Evolutionary conservation across 2,797 vertebrate genomes (phyloP).

Genomic region (Phylloscopus collybita): DNA sequence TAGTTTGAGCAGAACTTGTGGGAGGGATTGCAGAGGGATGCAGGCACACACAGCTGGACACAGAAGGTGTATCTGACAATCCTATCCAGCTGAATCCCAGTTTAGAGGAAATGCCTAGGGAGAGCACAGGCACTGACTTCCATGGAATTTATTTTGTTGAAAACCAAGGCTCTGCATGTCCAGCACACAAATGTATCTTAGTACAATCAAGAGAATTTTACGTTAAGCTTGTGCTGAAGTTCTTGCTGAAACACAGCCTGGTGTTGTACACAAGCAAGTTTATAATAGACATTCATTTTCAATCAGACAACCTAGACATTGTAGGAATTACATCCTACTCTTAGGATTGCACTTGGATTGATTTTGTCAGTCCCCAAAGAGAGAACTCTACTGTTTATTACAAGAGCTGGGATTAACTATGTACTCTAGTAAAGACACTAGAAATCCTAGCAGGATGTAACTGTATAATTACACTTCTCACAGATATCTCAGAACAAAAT

Average conservation of each 20-base stretch:
- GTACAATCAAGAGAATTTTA: background rate
- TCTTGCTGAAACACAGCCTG: background rate
- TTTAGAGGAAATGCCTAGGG: background rate
- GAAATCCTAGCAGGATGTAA: constrained; percentile 22
- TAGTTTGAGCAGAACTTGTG: background rate
- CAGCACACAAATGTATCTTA: background rate
- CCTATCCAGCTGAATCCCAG: background rate
- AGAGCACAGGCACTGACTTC: background rate
- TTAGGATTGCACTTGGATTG: constrained; percentile 4
- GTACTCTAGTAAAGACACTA: background rate
- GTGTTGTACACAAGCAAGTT: background rate
- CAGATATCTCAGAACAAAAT: constrained; percentile 28
- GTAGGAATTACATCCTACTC: constrained; percentile 12
- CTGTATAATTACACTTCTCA: background rate
- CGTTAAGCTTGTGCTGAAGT: background rate
- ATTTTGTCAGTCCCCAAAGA: constrained; percentile 23
- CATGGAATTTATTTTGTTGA: background rate
- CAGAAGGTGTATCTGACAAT: background rate
- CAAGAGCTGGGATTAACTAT: background rate
- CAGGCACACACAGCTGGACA: background rate
- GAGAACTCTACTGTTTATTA: constrained; percentile 7
- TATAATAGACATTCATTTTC: background rate
- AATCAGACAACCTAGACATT: background rate
- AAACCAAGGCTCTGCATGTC: background rate
- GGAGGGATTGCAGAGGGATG: background rate